Evolutionary conservation across 2,113 vertebrate species (phyloP).

Genomic region (Todiramphus saurophagus): DNA sequence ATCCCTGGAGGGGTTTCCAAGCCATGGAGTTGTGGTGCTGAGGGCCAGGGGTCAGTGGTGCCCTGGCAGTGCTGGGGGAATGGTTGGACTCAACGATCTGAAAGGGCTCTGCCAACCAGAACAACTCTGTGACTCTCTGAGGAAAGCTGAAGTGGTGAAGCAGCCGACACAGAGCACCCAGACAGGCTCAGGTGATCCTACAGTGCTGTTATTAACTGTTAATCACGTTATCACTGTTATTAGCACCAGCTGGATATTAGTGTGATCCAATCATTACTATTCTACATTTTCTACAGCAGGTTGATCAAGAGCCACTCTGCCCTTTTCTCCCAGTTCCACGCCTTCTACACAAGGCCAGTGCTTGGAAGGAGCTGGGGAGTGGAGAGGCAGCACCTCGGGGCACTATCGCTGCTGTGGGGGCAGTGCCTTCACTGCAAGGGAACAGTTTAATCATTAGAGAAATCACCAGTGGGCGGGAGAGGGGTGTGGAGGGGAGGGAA

Average conservation of each 20-base stretch:
- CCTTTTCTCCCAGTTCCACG: fast-evolving
- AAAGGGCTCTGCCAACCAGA: neutral
- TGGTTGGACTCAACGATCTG: neutral
- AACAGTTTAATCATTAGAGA: neutral
- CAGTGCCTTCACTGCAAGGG: neutral
- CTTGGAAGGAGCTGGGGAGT: neutral
- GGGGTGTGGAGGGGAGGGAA: neutral
- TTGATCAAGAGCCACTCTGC: neutral
- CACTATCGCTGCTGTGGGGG: fast-evolving
- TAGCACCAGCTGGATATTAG: neutral
- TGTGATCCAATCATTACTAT: fast-evolving
- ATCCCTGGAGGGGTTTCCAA: neutral
- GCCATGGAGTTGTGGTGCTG: neutral
- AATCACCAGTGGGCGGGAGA: fast-evolving
- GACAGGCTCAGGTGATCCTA: neutral
- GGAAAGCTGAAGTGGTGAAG: neutral
- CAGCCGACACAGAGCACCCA: fast-evolving
- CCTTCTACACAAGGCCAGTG: neutral
- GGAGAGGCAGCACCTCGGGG: fast-evolving
- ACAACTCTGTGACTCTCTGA: neutral
- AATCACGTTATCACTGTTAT: too few relatives aligned
- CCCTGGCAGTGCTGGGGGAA: neutral
- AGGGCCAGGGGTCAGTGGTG: neutral
- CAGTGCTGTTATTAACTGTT: too few relatives aligned
- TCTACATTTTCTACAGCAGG: neutral